Evolutionary conservation across 2,888 invertebrate genomes (phyloP).

Genomic region (Acleris literana): DNA sequence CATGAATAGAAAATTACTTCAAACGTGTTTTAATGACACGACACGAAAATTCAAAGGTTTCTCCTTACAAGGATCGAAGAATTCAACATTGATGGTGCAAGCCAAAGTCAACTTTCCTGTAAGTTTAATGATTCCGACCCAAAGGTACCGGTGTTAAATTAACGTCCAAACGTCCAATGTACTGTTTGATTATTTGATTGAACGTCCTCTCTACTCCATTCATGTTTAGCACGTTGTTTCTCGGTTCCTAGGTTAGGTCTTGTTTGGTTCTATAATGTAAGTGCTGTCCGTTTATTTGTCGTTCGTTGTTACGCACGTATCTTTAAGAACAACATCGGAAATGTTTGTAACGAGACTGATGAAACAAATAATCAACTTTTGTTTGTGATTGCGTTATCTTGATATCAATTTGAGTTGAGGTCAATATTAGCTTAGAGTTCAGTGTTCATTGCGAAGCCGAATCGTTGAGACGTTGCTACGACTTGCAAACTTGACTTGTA

Average conservation of each 20-base stretch:
- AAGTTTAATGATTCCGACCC: constrained; percentile 42
- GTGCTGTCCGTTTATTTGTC: not conserved
- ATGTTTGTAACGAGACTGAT: constrained; percentile 23
- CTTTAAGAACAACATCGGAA: not conserved
- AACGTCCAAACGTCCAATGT: constrained; percentile 8
- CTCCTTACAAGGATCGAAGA: constrained; percentile 45
- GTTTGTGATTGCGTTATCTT: constrained; percentile 70
- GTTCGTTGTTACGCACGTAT: not conserved
- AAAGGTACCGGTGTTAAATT: constrained; percentile 26
- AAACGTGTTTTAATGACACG: constrained; percentile 52
- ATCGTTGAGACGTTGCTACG: constrained; percentile 14
- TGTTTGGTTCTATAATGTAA: constrained; percentile 2
- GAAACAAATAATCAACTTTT: constrained; percentile 56
- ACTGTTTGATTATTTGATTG: constrained; percentile 10
- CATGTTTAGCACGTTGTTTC: constrained; percentile 21
- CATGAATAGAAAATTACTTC: constrained; percentile 63
- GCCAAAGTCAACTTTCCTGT: constrained; percentile 65
- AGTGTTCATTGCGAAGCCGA: constrained; percentile 47
- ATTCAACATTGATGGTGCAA: constrained; percentile 48
- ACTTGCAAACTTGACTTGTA: constrained; percentile 3
- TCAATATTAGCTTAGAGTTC: constrained; percentile 56
- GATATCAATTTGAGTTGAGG: constrained; percentile 61
- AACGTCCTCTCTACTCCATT: not conserved
- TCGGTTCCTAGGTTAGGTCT: constrained; percentile 21
- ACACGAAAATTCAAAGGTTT: constrained; percentile 48